phyloP scores from a whole-genome alignment of 2,888 invertebrate genomes.

The Zygaena filipendulae region DNA sequence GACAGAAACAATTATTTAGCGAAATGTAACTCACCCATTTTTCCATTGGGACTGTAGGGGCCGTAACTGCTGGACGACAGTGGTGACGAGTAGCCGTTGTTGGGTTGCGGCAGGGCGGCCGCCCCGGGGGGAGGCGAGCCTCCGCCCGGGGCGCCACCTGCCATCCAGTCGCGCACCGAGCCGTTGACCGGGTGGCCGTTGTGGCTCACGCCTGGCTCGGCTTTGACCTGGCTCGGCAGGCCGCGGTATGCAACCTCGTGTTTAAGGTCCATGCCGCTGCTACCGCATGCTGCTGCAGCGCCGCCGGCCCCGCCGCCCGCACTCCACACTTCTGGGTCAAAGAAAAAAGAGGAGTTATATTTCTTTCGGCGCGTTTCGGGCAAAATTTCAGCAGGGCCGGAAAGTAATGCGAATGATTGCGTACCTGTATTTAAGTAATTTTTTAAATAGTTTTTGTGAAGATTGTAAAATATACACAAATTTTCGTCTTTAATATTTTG shows the following conservation, averaged over 20 bases:
- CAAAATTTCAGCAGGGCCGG: too few species aligned
- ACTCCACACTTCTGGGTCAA: conserved; percentile 59
- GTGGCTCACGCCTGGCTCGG: conserved; percentile 62
- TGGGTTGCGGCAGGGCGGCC: conserved; percentile 70
- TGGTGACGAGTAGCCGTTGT: conserved; percentile 87
- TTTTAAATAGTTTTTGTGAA: too few species aligned
- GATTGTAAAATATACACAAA: conserved; percentile 1
- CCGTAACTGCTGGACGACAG: conserved; percentile 91
- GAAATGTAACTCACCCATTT: conserved; percentile 89
- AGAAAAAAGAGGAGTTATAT: conserved; percentile 1
- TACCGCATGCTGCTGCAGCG: conserved; percentile 65
- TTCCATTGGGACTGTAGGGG: conserved; percentile 89
- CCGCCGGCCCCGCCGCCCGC: conserved; percentile 63
- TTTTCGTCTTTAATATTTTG: too few species aligned
- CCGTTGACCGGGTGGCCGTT: conserved; percentile 60
- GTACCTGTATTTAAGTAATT: not conserved
- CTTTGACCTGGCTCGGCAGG: conserved; percentile 61
- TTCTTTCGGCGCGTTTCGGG: not conserved
- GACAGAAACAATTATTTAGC: too few species aligned
- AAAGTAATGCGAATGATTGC: conserved; percentile 2
- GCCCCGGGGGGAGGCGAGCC: conserved; percentile 75
- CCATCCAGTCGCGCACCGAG: conserved; percentile 63
- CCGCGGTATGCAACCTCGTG: conserved; percentile 72
- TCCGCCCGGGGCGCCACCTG: conserved; percentile 57
- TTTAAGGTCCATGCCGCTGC: conserved; percentile 72